These are phyloP conservation scores for Masnerella sp. DNA, from an alignment of 2,888 invertebrate species.

Conservation along the genomic window DNA sequence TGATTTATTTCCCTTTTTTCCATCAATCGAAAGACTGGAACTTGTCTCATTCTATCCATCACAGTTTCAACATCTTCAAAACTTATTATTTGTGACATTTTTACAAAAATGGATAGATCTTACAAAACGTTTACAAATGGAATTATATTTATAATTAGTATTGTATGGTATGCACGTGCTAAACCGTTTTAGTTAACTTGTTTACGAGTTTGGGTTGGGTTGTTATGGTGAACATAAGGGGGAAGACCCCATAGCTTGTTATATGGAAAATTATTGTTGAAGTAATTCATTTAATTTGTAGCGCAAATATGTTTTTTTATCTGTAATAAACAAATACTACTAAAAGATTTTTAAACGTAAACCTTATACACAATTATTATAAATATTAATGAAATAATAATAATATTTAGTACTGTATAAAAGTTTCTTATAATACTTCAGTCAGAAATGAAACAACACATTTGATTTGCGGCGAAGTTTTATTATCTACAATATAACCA, in stretches of 20 bases:
- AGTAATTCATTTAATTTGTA: background rate
- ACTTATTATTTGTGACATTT: constrained; percentile 60
- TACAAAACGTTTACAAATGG: too few relatives aligned
- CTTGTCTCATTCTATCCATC: constrained; percentile 68
- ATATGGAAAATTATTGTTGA: background rate
- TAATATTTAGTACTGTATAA: too few relatives aligned
- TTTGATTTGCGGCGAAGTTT: constrained; percentile 27
- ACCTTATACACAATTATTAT: too few relatives aligned
- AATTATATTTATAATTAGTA: too few relatives aligned
- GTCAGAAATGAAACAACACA: background rate
- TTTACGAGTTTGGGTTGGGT: constrained; percentile 26
- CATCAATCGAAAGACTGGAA: constrained; percentile 64
- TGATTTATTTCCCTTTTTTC: constrained; percentile 63
- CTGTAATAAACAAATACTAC: too few relatives aligned
- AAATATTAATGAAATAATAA: too few relatives aligned
- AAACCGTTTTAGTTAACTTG: constrained; percentile 4
- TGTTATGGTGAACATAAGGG: constrained; percentile 35
- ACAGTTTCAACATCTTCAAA: constrained; percentile 66
- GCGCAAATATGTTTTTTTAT: background rate
- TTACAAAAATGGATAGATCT: too few relatives aligned
- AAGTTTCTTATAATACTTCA: background rate
- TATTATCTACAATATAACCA: constrained; percentile 34
- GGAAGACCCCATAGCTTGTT: background rate
- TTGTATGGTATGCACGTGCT: too few relatives aligned
- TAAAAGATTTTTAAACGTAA: too few relatives aligned